These are phyloP conservation scores for Antechinus flavipes DNA, from an alignment of 2,113 vertebrate genomes.

Conservation along the genomic window DNA sequence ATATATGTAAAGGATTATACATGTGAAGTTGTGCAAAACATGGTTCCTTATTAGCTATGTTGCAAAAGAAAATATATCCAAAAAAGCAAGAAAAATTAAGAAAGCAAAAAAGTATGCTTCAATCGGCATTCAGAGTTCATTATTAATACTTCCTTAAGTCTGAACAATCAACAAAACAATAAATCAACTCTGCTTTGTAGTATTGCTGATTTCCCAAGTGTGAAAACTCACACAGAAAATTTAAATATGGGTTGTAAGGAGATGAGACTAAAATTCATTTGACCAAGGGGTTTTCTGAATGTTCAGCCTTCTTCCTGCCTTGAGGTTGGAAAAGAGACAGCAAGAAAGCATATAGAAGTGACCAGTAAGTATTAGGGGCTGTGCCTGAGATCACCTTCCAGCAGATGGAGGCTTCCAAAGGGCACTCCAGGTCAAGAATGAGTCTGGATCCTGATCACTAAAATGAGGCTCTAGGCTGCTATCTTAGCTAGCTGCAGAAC, in stretches of 20 bases:
- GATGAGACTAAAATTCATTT: neutral
- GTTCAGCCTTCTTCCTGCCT: neutral
- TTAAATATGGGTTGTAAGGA: neutral
- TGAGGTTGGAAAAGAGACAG: neutral
- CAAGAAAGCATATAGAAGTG: neutral
- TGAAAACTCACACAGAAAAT: neutral
- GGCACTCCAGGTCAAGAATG: neutral
- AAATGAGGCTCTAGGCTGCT: neutral
- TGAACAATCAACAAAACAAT: neutral
- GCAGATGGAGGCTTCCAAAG: neutral
- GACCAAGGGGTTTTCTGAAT: neutral
- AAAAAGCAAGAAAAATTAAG: neutral
- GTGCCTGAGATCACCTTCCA: neutral
- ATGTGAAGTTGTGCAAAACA: neutral
- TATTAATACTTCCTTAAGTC: neutral
- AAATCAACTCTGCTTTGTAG: neutral
- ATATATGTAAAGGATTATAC: neutral
- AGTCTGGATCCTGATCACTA: neutral
- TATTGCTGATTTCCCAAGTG: neutral
- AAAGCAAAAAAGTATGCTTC: neutral
- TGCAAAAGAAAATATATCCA: neutral
- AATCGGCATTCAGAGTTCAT: neutral
- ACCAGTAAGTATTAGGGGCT: neutral
- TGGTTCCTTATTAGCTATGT: neutral
- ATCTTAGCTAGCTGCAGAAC: neutral